A percentile compares a stretch with the other conserved stretches of the same genome.
These are phyloP conservation scores for Cryptocephalus moraei DNA, from an alignment of 2,888 invertebrate genomes.

Conservation along the genomic window DNA sequence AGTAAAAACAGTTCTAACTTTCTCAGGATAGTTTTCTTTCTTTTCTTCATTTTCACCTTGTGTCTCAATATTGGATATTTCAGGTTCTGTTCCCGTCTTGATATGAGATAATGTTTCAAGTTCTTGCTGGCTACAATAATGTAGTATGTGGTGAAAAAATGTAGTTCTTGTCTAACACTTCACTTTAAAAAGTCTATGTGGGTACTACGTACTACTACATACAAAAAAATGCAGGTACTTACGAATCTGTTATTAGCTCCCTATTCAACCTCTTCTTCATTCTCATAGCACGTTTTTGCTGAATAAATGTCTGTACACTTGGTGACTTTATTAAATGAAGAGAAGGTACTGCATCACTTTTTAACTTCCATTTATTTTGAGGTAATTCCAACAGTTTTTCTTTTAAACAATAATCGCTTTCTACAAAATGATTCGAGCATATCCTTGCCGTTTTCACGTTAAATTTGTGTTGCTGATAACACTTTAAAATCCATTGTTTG, in stretches of 20 bases:
- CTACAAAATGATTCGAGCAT: constrained; percentile 5
- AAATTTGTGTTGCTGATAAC: constrained; percentile 5
- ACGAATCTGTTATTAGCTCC: neutral
- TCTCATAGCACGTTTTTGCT: neutral
- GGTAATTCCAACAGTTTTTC: constrained; percentile 4
- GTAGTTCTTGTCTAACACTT: too few species aligned
- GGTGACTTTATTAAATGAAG: neutral
- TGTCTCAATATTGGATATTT: neutral
- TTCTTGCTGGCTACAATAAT: too few species aligned
- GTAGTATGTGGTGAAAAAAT: too few species aligned
- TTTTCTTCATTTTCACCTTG: neutral
- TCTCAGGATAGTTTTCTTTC: neutral
- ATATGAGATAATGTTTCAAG: too few species aligned
- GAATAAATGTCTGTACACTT: neutral
- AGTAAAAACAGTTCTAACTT: neutral
- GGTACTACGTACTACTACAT: neutral
- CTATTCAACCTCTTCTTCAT: neutral
- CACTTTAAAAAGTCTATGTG: too few species aligned
- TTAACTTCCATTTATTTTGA: constrained; percentile 3
- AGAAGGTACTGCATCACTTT: constrained; percentile 1
- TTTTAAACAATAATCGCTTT: constrained; percentile 5
- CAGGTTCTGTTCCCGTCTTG: too few species aligned
- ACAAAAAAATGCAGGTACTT: neutral
- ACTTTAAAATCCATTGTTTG: constrained; percentile 3
- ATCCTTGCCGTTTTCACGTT: constrained; percentile 5